These are phyloP conservation scores for Cerastis leucographa DNA, from an alignment of 2,888 invertebrate genomes.

Conservation along the genomic window DNA sequence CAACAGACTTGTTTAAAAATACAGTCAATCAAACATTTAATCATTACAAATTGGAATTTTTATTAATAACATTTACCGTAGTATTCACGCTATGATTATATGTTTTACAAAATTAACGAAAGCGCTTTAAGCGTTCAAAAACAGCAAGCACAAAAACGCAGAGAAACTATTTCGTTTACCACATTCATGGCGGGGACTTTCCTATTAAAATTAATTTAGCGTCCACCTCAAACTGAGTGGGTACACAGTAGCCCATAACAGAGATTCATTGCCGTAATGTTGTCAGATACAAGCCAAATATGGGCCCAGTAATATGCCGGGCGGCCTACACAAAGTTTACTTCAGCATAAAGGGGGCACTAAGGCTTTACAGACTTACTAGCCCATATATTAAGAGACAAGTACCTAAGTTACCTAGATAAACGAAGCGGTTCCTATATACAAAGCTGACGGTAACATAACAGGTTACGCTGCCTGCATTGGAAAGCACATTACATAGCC, in stretches of 20 bases:
- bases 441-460: conserved; percentile 35
- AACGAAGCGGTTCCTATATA: conserved; percentile 49
- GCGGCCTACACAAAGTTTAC: conserved; percentile 55
- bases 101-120: neutral
- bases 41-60: neutral
- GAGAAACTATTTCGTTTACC: neutral
- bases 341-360: conserved; percentile 40
- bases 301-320: conserved; percentile 57
- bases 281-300: conserved; percentile 61
- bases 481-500: conserved; percentile 48
- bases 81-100: neutral
- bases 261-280: conserved; percentile 56
- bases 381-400: conserved; percentile 50
- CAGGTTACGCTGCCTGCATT: conserved; percentile 49
- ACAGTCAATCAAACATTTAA: neutral
- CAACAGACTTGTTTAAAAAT: neutral
- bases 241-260: conserved; percentile 43
- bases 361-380: conserved; percentile 44
- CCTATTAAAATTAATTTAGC: conserved; percentile 54
- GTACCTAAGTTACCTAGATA: conserved; percentile 54
- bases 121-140: neutral
- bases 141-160: neutral
- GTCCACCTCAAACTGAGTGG: conserved; percentile 36
- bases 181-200: conserved; percentile 23
- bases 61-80: neutral